These are phyloP conservation scores for Portunus trituberculatus DNA, from an alignment of 1,140 invertebrate genomes.

Conservation along the genomic window DNA sequence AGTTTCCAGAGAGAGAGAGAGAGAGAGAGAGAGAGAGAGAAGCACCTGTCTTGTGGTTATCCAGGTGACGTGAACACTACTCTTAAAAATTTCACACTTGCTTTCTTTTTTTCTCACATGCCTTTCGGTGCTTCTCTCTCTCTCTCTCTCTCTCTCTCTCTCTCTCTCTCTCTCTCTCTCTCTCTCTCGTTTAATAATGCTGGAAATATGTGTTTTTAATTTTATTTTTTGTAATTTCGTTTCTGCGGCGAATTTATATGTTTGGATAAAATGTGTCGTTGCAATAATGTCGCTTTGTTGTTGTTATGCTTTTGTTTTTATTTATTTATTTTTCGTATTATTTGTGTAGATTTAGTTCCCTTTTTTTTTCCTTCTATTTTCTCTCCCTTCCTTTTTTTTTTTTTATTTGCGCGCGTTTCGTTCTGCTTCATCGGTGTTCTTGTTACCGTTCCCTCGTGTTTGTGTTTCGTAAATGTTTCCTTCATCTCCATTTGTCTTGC, in stretches of 20 bases:
- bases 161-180: slow-evolving; percentile 20
- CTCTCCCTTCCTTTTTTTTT: background rate
- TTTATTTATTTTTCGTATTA: background rate
- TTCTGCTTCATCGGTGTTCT: background rate
- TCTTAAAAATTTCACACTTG: background rate
- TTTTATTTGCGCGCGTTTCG: background rate
- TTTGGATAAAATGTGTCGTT: background rate
- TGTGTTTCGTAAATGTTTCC: background rate
- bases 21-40: too few relatives aligned
- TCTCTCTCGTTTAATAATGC: background rate
- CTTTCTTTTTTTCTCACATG: background rate
- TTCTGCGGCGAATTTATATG: background rate
- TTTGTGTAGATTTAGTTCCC: background rate
- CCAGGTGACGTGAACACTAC: background rate
- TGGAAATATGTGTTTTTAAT: background rate
- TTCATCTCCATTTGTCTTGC: background rate
- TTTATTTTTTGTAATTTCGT: slow-evolving; percentile 14
- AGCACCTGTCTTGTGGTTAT: background rate
- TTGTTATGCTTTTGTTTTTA: background rate
- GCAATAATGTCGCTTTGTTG: background rate
- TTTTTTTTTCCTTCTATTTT: background rate
- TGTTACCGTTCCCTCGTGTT: background rate
- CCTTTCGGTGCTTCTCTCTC: background rate
- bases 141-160: slow-evolving; percentile 12
- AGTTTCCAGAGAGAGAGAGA: too few relatives aligned